These are phyloP conservation scores for Anas georgica DNA, from an alignment of 2,797 vertebrate species.

Conservation along the genomic window DNA sequence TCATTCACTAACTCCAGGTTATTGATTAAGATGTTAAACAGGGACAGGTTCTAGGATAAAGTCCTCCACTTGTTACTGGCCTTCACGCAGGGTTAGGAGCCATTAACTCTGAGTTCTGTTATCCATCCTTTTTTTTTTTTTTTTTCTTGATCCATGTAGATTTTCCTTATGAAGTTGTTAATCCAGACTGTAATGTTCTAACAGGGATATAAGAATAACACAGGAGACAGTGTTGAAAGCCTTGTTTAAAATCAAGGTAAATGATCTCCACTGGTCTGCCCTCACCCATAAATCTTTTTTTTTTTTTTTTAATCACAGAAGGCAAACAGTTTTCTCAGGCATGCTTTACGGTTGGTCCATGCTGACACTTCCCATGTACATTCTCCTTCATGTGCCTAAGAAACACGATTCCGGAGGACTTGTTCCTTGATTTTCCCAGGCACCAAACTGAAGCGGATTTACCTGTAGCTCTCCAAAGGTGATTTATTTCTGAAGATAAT, in stretches of 20 bases:
- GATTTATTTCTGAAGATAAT: background rate
- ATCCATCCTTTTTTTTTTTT: accelerated
- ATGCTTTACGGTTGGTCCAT: background rate
- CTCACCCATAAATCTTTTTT: background rate
- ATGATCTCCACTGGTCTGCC: background rate
- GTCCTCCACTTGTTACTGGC: background rate
- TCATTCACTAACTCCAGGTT: background rate
- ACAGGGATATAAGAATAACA: background rate
- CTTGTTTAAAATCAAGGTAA: background rate
- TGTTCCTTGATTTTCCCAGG: background rate
- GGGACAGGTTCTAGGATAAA: background rate
- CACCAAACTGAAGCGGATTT: background rate
- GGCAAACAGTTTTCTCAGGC: background rate
- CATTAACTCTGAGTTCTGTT: background rate
- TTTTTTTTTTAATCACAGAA: background rate
- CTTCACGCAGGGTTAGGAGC: background rate
- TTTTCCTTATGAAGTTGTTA: background rate
- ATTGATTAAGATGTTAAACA: background rate
- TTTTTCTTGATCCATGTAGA: background rate
- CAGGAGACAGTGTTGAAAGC: background rate
- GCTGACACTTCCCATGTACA: background rate
- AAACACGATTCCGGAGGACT: background rate
- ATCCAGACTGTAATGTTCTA: background rate
- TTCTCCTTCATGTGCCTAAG: background rate
- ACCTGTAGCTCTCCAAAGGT: background rate